Evolutionary conservation across 2,797 vertebrate species (phyloP).

Genomic region (Sebastes steindachneri): DNA sequence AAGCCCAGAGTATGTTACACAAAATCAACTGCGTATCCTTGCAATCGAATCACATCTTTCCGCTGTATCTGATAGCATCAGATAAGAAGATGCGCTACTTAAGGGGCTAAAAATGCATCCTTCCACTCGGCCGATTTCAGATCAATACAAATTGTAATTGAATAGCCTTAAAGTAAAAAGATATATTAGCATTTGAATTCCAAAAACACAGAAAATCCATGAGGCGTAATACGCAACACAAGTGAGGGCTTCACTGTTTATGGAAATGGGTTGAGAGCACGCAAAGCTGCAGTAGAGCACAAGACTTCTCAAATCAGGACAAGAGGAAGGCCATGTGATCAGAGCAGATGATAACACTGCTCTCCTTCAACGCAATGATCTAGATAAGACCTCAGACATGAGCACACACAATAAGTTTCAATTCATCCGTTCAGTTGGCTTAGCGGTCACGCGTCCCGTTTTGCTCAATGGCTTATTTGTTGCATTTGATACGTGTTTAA

Average conservation of each 20-base stretch:
- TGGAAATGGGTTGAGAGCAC: conserved; percentile 48
- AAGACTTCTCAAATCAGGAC: conserved; percentile 73
- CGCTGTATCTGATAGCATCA: background rate
- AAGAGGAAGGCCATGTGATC: conserved; percentile 73
- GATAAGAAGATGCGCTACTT: background rate
- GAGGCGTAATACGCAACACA: background rate
- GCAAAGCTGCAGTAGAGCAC: conserved; percentile 56
- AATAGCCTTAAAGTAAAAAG: background rate
- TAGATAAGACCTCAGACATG: conserved; percentile 52
- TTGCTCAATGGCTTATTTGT: conserved; percentile 56
- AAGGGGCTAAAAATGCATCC: background rate
- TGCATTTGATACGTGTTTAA: conserved; percentile 52
- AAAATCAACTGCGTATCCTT: conserved; percentile 1
- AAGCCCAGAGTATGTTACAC: background rate
- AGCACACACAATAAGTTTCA: conserved; percentile 50
- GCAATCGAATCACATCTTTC: background rate
- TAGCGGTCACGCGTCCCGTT: conserved; percentile 45
- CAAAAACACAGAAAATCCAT: background rate
- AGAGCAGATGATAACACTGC: conserved; percentile 69
- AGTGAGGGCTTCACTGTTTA: conserved; percentile 17
- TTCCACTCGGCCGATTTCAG: background rate
- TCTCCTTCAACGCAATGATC: conserved; percentile 58
- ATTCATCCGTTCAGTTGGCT: conserved; percentile 45
- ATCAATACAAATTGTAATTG: background rate
- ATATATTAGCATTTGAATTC: background rate